Evolutionary conservation across 2,888 invertebrate species (phyloP).

Genomic region (Acanthosoma haemorrhoidale): DNA sequence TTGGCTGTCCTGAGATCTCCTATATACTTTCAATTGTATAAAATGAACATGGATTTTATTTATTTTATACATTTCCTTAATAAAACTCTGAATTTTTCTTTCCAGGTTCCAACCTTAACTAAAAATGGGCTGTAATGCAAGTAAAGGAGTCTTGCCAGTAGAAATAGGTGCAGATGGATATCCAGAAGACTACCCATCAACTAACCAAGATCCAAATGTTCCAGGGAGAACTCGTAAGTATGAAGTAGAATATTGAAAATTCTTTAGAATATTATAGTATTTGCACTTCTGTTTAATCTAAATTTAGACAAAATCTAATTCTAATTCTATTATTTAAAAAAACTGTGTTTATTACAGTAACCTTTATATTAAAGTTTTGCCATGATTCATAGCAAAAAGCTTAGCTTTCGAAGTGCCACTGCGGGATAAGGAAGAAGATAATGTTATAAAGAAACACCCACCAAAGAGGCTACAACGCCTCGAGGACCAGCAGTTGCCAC

Average conservation of each 20-base stretch:
- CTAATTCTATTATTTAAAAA: too few species aligned
- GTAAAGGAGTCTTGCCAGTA: slow-evolving; percentile 20
- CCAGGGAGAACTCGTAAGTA: slow-evolving; percentile 17
- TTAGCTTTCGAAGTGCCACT: slow-evolving; percentile 58
- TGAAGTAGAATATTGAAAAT: background rate
- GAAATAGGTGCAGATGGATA: slow-evolving; percentile 18
- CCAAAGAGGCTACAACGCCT: slow-evolving; percentile 63
- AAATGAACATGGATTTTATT: background rate
- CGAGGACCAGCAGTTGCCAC: slow-evolving; percentile 56
- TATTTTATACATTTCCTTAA: background rate
- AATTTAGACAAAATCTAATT: too few species aligned
- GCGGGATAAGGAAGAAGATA: slow-evolving; percentile 50
- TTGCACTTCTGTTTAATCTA: too few species aligned
- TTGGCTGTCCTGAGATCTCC: too few species aligned
- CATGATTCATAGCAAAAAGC: slow-evolving; percentile 36
- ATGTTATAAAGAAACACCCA: slow-evolving; percentile 56
- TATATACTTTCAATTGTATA: too few species aligned
- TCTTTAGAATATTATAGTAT: too few species aligned
- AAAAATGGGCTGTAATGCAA: slow-evolving; percentile 23
- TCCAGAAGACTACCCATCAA: background rate
- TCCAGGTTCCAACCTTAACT: background rate
- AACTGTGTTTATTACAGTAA: too few species aligned
- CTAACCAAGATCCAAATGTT: background rate
- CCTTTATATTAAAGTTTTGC: too few species aligned
- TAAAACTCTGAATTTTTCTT: background rate